phyloP scores from a whole-genome alignment of 1,140 invertebrate genomes.

The Drosophila trapezifrons region DNA sequence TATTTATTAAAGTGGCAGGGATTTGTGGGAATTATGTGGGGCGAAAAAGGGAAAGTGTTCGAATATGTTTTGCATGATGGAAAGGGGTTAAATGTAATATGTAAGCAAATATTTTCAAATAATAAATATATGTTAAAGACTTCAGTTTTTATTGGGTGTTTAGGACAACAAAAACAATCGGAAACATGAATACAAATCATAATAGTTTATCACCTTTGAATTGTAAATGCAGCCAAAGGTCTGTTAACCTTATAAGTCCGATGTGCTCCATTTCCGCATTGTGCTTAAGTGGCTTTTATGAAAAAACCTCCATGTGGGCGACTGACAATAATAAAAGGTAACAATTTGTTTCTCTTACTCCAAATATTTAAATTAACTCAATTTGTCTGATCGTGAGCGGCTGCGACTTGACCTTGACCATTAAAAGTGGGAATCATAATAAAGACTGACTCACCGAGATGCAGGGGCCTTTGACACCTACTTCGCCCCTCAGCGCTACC shows the following conservation, averaged over 20 bases:
- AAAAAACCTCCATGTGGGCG: slow-evolving; percentile 21
- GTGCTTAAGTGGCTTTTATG: slow-evolving; percentile 9
- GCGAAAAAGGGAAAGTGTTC: neutral
- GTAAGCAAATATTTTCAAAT: slow-evolving; percentile 1
- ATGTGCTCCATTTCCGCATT: slow-evolving; percentile 20
- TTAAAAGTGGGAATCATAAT: slow-evolving; percentile 18
- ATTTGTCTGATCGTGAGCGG: slow-evolving; percentile 63
- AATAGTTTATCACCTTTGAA: neutral
- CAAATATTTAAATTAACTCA: slow-evolving; percentile 69
- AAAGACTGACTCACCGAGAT: slow-evolving; percentile 53
- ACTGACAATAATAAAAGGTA: slow-evolving; percentile 12
- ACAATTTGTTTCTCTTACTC: slow-evolving; percentile 33
- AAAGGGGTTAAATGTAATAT: neutral
- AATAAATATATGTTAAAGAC: neutral
- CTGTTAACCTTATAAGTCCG: neutral
- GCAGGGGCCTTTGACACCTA: slow-evolving; percentile 59
- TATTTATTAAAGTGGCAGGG: slow-evolving; percentile 4
- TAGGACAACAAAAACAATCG: neutral
- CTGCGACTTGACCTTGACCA: slow-evolving; percentile 58
- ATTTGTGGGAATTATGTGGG: slow-evolving; percentile 8
- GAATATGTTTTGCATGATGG: neutral
- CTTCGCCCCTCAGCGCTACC: slow-evolving; percentile 13
- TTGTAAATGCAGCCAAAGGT: slow-evolving; percentile 2
- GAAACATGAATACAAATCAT: neutral
- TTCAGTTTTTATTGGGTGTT: slow-evolving; percentile 2